phyloP scores from a whole-genome alignment of 2,888 invertebrate species.

The Drosophila hamatofila region DNA sequence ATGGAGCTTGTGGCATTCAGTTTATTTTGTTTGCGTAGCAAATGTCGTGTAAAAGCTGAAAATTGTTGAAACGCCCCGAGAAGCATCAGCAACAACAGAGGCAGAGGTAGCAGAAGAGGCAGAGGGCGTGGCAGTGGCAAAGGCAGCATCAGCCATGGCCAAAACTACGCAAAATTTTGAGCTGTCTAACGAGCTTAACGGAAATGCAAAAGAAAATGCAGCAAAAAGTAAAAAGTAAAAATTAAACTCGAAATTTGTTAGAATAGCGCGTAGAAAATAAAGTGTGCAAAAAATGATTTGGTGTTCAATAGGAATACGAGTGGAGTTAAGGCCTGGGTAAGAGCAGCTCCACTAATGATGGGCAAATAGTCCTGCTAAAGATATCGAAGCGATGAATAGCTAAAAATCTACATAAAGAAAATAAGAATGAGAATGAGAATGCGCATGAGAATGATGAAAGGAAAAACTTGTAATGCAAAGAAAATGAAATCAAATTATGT shows the following conservation, averaged over 20 bases:
- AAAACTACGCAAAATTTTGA: constrained; percentile 53
- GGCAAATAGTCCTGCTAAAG: constrained; percentile 63
- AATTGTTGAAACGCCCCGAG: constrained; percentile 42
- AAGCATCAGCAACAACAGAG: constrained; percentile 11
- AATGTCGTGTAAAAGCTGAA: constrained; percentile 64
- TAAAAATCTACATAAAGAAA: constrained; percentile 35
- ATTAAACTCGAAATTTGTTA: background rate
- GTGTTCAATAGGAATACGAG: constrained; percentile 47
- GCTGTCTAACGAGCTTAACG: constrained; percentile 67
- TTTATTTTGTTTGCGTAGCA: constrained; percentile 66
- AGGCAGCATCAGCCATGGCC: constrained; percentile 25
- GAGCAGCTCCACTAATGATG: constrained; percentile 53
- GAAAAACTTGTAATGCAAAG: background rate
- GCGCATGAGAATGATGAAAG: constrained; percentile 8
- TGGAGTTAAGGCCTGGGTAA: background rate
- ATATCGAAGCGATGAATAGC: constrained; percentile 41
- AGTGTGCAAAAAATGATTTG: constrained; percentile 45
- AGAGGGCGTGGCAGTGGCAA: background rate
- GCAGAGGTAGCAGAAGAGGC: background rate
- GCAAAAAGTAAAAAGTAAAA: constrained; percentile 13
- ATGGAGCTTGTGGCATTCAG: constrained; percentile 14
- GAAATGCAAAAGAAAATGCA: constrained; percentile 56
- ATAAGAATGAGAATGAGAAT: background rate
- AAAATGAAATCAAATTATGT: background rate
- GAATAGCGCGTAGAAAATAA: constrained; percentile 35